Evolutionary conservation across 1,140 invertebrate species (phyloP).

Genomic region (Caerostris darwini): DNA sequence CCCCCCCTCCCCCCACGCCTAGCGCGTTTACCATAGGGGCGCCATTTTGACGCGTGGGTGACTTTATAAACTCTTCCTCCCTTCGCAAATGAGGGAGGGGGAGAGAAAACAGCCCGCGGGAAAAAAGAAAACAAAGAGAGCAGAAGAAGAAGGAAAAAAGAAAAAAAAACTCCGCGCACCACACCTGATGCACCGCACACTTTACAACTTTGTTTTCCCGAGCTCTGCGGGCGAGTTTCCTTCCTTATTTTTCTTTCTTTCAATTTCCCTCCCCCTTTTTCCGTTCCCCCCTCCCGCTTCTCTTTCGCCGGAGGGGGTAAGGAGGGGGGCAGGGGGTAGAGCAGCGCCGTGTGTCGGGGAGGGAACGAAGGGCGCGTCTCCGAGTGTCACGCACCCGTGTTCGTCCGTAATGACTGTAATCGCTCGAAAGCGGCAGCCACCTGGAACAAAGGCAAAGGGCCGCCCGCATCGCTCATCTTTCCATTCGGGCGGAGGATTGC

Average conservation of each 20-base stretch:
- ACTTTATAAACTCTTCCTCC: slow-evolving; percentile 59
- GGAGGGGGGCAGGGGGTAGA: neutral
- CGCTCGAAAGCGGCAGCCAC: slow-evolving; percentile 77
- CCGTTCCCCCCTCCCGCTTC: neutral
- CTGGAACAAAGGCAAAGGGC: slow-evolving; percentile 78
- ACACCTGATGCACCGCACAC: slow-evolving; percentile 64
- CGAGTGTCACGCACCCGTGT: slow-evolving; percentile 76
- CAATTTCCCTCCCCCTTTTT: neutral
- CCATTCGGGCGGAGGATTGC: neutral
- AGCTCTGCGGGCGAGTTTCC: slow-evolving; percentile 12
- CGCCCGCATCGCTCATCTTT: slow-evolving; percentile 75
- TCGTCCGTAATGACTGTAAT: slow-evolving; percentile 77
- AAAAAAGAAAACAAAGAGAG: slow-evolving; percentile 5
- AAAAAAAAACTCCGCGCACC: neutral
- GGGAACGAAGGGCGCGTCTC: slow-evolving; percentile 46
- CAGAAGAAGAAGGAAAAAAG: neutral
- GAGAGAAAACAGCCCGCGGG: neutral
- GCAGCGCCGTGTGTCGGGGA: slow-evolving; percentile 7
- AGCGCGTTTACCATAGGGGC: slow-evolving; percentile 32
- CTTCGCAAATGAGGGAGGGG: slow-evolving; percentile 34
- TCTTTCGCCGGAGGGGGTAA: neutral
- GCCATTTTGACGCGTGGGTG: slow-evolving; percentile 59
- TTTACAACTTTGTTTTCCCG: slow-evolving; percentile 74
- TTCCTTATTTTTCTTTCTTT: slow-evolving; percentile 30
- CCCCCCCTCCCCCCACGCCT: neutral